Percentiles rank a stretch among this genome's conserved stretches.
Evolutionary conservation across 2,113 vertebrate genomes (phyloP).

Genomic region (Phoenicopterus ruber): DNA sequence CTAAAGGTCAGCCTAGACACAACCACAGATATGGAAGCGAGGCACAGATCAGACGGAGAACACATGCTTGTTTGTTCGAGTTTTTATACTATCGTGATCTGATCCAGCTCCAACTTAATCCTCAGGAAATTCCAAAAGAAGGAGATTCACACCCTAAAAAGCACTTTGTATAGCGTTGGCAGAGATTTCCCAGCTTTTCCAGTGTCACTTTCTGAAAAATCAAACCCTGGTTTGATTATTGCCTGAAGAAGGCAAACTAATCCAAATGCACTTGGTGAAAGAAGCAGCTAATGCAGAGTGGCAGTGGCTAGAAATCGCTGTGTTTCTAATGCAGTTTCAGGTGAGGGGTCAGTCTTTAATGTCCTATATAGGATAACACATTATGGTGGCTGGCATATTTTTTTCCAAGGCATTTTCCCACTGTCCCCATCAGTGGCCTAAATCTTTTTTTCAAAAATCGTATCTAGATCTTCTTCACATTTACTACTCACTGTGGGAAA

Average conservation of each 20-base stretch:
- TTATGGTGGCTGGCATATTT: not conserved
- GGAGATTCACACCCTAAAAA: not conserved
- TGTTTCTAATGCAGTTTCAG: not conserved
- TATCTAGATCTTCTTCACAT: not conserved
- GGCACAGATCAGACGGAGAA: not conserved
- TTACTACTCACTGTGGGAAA: not conserved
- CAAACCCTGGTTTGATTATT: not conserved
- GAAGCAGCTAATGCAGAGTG: not conserved
- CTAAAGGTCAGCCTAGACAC: conserved; percentile 33
- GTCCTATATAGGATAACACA: not conserved
- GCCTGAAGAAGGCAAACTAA: conserved; percentile 16
- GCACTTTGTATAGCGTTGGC: not conserved
- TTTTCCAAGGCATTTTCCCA: not conserved
- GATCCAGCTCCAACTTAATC: not conserved
- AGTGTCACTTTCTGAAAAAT: not conserved
- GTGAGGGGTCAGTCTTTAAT: not conserved
- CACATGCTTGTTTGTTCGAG: not conserved
- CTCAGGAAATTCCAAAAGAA: not conserved
- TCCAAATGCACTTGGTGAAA: not conserved
- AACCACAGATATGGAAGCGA: not conserved
- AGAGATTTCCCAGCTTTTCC: not conserved
- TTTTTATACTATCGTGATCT: not conserved
- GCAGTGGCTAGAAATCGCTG: not conserved
- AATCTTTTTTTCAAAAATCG: not conserved
- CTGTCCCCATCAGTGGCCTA: not conserved